A percentile compares a stretch with the other conserved stretches of the same genome.
These are phyloP conservation scores for Tiphia femorata DNA, from an alignment of 2,888 invertebrate species.

Conservation along the genomic window DNA sequence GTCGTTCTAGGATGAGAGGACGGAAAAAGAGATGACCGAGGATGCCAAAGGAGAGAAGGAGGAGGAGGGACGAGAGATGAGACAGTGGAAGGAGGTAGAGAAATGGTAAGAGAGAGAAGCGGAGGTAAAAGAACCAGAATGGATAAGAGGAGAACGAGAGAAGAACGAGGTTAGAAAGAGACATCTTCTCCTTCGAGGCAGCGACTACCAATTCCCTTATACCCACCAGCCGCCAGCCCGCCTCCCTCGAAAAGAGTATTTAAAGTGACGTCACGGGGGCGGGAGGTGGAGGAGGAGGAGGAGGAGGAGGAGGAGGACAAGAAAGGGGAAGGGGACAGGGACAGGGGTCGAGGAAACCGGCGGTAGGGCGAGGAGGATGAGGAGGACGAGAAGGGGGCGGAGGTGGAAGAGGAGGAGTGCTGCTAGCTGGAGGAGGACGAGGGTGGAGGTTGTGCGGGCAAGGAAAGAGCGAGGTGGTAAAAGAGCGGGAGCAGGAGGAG, in stretches of 20 bases:
- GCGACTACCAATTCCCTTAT: slow-evolving; percentile 51
- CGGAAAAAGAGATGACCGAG: slow-evolving; percentile 17
- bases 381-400: slow-evolving; percentile 20
- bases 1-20: slow-evolving; percentile 1
- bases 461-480: slow-evolving; percentile 33
- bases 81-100: neutral
- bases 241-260: slow-evolving; percentile 62
- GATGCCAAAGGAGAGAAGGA: slow-evolving; percentile 16
- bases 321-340: slow-evolving; percentile 11
- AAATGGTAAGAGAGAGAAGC: slow-evolving; percentile 1
- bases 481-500: slow-evolving; percentile 26
- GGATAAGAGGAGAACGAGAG: slow-evolving; percentile 4
- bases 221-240: slow-evolving; percentile 48
- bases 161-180: slow-evolving; percentile 18
- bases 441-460: slow-evolving; percentile 8
- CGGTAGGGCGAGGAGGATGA: slow-evolving; percentile 11
- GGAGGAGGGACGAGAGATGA: slow-evolving; percentile 2
- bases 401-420: slow-evolving; percentile 37
- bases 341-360: slow-evolving; percentile 19
- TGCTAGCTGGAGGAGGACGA: slow-evolving; percentile 19
- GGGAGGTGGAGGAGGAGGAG: slow-evolving; percentile 33
- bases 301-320: slow-evolving; percentile 15
- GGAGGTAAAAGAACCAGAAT: neutral
- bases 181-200: slow-evolving; percentile 35
- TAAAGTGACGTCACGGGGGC: slow-evolving; percentile 64